A percentile compares a stretch with the other conserved stretches of the same genome.
These are phyloP conservation scores for Periophthalmodon schlosseri DNA, from an alignment of 2,113 vertebrate species.

Conservation along the genomic window DNA sequence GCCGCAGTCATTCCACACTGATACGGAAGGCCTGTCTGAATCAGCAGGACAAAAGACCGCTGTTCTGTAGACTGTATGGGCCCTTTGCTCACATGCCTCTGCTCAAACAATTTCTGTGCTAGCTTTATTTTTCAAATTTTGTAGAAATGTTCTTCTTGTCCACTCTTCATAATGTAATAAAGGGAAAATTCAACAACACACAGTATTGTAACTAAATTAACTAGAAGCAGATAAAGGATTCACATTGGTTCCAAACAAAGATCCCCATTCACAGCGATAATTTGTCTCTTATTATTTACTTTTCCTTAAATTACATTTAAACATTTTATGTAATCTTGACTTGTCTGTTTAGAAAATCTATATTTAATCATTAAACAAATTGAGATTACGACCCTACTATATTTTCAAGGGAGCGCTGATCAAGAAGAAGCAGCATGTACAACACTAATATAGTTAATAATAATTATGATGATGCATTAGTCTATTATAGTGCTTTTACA, in stretches of 20 bases:
- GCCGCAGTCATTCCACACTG: constrained; percentile 63
- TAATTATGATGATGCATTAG: too few relatives aligned
- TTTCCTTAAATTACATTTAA: neutral
- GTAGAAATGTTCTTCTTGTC: constrained; percentile 18
- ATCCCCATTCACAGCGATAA: neutral
- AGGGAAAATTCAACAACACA: constrained; percentile 2
- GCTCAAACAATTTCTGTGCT: constrained; percentile 15
- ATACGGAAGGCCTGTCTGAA: constrained; percentile 55
- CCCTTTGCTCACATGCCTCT: constrained; percentile 48
- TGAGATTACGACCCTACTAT: neutral
- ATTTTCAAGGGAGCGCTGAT: neutral
- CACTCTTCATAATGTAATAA: constrained; percentile 4
- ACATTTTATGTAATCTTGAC: neutral
- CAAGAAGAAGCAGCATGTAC: neutral
- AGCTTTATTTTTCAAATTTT: constrained; percentile 13
- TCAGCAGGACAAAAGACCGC: constrained; percentile 68
- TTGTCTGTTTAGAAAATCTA: neutral
- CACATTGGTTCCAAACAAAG: neutral
- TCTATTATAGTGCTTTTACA: too few relatives aligned
- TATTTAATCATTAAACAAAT: neutral
- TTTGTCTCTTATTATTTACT: neutral
- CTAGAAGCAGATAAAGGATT: neutral
- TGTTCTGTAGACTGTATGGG: constrained; percentile 52
- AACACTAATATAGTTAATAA: too few relatives aligned
- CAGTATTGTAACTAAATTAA: neutral